phyloP scores from a whole-genome alignment of 2,113 vertebrate genomes.

The Chloropsis hardwickii region DNA sequence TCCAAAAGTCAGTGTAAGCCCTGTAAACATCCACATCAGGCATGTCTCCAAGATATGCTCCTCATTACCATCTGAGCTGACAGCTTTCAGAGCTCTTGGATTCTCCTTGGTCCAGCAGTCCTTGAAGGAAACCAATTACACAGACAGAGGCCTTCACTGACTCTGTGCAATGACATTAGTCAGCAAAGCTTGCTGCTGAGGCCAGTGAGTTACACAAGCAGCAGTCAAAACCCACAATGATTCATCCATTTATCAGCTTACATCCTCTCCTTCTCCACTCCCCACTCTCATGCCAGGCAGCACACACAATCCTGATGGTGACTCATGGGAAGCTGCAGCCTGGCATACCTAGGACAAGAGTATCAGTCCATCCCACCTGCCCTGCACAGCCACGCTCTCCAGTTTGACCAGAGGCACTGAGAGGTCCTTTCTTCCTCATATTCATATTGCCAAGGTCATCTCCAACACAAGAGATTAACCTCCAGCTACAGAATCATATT shows the following conservation, averaged over 20 bases:
- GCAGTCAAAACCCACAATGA: not conserved
- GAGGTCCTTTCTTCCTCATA: not conserved
- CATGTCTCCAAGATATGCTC: not conserved
- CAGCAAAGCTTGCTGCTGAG: not conserved
- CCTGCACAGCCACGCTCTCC: not conserved
- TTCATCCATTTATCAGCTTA: not conserved
- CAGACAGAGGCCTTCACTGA: not conserved
- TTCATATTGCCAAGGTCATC: not conserved
- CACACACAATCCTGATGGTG: not conserved
- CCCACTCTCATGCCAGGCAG: accelerated
- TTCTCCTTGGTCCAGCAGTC: not conserved
- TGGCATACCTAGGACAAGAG: not conserved
- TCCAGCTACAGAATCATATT: not conserved
- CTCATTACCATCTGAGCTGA: not conserved
- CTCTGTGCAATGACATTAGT: not conserved
- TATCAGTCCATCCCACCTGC: not conserved
- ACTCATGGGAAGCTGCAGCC: not conserved
- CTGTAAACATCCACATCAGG: not conserved
- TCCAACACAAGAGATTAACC: not conserved
- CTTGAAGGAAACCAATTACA: not conserved
- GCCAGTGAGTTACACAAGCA: not conserved
- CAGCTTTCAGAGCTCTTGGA: not conserved
- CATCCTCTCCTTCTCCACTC: not conserved
- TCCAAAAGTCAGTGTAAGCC: not conserved
- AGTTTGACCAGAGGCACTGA: not conserved